Evolutionary conservation across 2,888 invertebrate genomes (phyloP).

Genomic region (Nomada hirtipes): DNA sequence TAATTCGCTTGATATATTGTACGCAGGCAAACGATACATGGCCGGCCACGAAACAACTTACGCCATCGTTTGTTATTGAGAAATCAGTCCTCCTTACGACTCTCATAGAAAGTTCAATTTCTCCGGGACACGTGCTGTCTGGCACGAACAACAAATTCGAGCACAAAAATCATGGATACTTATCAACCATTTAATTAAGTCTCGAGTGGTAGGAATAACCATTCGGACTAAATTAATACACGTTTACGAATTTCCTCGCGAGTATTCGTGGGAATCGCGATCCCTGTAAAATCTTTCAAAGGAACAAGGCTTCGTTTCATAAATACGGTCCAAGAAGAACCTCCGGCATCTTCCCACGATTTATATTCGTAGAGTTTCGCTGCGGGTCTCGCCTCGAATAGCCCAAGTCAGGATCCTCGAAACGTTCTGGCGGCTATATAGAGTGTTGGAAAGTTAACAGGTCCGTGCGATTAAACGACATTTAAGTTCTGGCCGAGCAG

Average conservation of each 20-base stretch:
- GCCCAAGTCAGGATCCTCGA: neutral
- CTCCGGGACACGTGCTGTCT: slow-evolving; percentile 40
- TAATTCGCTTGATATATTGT: neutral
- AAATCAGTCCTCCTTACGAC: slow-evolving; percentile 46
- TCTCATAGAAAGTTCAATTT: slow-evolving; percentile 61
- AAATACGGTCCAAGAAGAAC: no score
- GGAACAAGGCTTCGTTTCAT: no score
- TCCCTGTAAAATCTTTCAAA: no score
- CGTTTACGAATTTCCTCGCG: neutral
- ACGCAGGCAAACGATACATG: neutral
- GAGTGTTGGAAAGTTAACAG: slow-evolving; percentile 60
- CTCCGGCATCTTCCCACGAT: neutral
- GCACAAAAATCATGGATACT: neutral
- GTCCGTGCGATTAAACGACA: slow-evolving; percentile 63
- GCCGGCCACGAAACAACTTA: slow-evolving; percentile 42
- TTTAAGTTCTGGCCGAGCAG: slow-evolving; percentile 62
- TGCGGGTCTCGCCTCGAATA: neutral
- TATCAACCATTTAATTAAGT: no score
- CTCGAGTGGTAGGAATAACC: no score
- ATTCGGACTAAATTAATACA: neutral
- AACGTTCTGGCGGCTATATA: slow-evolving; percentile 29
- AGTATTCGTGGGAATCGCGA: no score
- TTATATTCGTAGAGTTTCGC: neutral
- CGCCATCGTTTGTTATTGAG: slow-evolving; percentile 52
- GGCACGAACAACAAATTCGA: neutral